phyloP scores from a whole-genome alignment of 2,888 invertebrate species.

The Strigamia maritima region DNA sequence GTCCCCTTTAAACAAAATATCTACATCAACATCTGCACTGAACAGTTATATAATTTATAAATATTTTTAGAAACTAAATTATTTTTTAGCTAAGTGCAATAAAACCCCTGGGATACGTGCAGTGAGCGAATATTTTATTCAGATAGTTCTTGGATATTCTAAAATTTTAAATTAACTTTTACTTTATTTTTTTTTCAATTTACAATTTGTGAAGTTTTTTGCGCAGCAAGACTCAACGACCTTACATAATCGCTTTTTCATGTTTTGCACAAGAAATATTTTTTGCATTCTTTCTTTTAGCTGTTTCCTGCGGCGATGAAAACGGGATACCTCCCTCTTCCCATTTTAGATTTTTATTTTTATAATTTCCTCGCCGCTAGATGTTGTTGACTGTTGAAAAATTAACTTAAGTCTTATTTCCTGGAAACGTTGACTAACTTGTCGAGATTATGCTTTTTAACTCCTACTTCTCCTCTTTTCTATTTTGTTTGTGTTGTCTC shows the following conservation, averaged over 20 bases:
- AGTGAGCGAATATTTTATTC: too few relatives aligned
- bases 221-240: not conserved
- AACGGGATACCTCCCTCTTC: not conserved
- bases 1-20: too few relatives aligned
- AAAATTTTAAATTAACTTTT: too few relatives aligned
- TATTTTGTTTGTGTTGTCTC: not conserved
- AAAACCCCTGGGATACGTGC: too few relatives aligned
- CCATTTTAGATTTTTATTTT: not conserved
- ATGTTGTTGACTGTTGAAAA: slow-evolving; percentile 6
- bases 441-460: not conserved
- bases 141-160: too few relatives aligned
- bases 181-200: not conserved
- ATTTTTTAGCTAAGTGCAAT: too few relatives aligned
- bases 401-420: not conserved
- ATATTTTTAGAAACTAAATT: too few relatives aligned
- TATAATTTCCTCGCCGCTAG: not conserved
- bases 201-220: not conserved
- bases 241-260: slow-evolving; percentile 13
- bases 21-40: too few relatives aligned
- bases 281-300: not conserved
- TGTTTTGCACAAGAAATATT: not conserved
- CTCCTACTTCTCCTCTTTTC: not conserved
- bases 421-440: slow-evolving; percentile 27
- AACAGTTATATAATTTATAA: too few relatives aligned
- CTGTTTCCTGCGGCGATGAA: not conserved